phyloP scores from a whole-genome alignment of 1,140 invertebrate genomes.

The Heliconius himera region DNA sequence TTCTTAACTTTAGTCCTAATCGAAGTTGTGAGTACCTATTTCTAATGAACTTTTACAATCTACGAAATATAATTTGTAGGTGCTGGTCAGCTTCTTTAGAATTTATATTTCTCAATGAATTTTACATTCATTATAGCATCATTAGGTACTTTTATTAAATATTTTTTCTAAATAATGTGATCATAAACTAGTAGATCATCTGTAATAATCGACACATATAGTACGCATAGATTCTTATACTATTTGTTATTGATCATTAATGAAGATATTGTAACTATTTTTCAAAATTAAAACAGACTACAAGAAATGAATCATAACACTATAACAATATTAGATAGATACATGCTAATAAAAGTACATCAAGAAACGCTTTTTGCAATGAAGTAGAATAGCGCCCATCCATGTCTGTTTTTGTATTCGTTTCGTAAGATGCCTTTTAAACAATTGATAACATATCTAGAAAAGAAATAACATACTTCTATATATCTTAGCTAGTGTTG shows the following conservation, averaged over 20 bases:
- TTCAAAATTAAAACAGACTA: no score
- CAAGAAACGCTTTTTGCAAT: background rate
- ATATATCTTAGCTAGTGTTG: background rate
- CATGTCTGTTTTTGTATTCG: background rate
- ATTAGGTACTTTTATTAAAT: no score
- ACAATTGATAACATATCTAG: background rate
- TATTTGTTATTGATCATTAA: no score
- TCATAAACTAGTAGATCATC: no score
- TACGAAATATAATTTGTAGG: background rate
- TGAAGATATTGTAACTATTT: no score
- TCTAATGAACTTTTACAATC: background rate
- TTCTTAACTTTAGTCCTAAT: background rate
- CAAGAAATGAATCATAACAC: no score
- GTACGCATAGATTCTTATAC: no score
- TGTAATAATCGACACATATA: no score
- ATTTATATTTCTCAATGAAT: background rate
- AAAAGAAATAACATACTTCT: background rate
- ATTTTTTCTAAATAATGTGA: no score
- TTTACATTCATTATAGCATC: no score
- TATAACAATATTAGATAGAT: no score
- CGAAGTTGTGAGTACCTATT: background rate
- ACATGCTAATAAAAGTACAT: background rate
- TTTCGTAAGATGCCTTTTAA: background rate
- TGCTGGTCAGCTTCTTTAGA: background rate
- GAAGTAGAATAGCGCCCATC: background rate